A percentile compares a stretch with the other conserved stretches of the same genome.
Conservation (phyloP, 2,797 vertebrate genomes). For the Hydrocynus forskahlii region DNA sequence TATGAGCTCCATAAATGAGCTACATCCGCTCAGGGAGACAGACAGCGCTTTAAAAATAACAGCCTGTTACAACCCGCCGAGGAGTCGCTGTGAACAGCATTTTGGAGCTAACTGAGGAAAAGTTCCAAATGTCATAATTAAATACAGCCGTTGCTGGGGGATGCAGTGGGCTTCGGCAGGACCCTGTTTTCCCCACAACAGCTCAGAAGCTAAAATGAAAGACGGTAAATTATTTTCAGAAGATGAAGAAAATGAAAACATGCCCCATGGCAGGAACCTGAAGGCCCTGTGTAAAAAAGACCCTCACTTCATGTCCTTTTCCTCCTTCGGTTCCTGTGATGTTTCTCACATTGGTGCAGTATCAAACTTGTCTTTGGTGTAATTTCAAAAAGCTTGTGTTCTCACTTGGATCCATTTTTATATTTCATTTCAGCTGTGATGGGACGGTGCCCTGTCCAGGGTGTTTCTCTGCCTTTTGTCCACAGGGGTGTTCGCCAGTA, state of each 20-base stretch:
- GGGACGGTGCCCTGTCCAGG: no score
- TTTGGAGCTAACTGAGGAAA: conserved; percentile 8
- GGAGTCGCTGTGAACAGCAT: not conserved
- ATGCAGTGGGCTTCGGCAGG: not conserved
- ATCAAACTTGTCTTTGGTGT: not conserved
- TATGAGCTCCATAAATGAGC: conserved; percentile 53
- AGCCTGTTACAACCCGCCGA: conserved; percentile 58
- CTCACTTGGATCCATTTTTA: not conserved
- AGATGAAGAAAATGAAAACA: not conserved
- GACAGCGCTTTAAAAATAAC: conserved; percentile 65
- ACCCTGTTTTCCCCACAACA: not conserved
- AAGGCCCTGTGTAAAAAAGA: not conserved
- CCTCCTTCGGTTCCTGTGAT: not conserved
- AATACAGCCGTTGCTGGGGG: conserved; percentile 1
- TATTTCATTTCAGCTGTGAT: not conserved
- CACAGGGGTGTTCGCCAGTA: no score
- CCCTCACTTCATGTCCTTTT: not conserved
- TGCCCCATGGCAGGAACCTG: not conserved
- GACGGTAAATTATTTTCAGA: not conserved
- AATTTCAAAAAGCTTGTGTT: not conserved
- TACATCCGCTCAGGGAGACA: conserved; percentile 50
- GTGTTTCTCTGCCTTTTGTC: no score
- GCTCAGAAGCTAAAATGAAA: not conserved
- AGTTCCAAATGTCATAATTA: conserved; percentile 18
- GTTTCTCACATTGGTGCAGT: not conserved